Conservation (phyloP, 2,113 vertebrate species). For the Sinocyclocheilus grahami region DNA sequence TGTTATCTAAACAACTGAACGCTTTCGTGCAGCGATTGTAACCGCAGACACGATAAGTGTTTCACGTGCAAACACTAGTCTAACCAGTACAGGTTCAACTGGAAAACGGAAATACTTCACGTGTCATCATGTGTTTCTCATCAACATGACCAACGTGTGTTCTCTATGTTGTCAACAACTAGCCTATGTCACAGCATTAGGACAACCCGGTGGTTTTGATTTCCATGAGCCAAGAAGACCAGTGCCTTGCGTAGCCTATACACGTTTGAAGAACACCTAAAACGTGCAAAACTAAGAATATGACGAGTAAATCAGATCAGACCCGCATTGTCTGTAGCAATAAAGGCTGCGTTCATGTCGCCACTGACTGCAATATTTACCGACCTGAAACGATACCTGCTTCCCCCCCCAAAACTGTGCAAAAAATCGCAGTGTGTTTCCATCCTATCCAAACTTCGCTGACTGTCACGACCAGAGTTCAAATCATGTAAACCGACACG, state of each 20-base stretch:
- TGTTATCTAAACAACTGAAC: slow-evolving; percentile 7
- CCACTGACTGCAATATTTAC: slow-evolving; percentile 2
- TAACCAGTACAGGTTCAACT: slow-evolving; percentile 29
- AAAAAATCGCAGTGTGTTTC: slow-evolving; percentile 2
- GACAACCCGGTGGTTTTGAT: not conserved
- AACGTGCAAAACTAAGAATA: not conserved
- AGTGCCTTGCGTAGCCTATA: no score
- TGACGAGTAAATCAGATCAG: not conserved
- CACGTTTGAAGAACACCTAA: not conserved
- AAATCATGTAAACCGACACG: not conserved
- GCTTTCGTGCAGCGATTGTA: not conserved
- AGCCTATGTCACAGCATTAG: not conserved
- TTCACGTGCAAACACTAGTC: not conserved
- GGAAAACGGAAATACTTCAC: not conserved
- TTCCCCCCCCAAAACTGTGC: not conserved
- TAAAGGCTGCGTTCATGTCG: not conserved
- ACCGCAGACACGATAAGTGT: not conserved
- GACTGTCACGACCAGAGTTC: not conserved
- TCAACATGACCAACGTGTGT: not conserved
- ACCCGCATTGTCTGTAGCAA: not conserved
- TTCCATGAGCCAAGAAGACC: not conserved
- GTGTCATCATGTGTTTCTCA: not conserved
- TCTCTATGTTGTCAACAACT: slow-evolving; percentile 4
- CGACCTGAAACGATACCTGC: slow-evolving; percentile 9
- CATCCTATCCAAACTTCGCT: not conserved